phyloP scores from a whole-genome alignment of 2,113 vertebrate species.

The Pongo abelii region DNA sequence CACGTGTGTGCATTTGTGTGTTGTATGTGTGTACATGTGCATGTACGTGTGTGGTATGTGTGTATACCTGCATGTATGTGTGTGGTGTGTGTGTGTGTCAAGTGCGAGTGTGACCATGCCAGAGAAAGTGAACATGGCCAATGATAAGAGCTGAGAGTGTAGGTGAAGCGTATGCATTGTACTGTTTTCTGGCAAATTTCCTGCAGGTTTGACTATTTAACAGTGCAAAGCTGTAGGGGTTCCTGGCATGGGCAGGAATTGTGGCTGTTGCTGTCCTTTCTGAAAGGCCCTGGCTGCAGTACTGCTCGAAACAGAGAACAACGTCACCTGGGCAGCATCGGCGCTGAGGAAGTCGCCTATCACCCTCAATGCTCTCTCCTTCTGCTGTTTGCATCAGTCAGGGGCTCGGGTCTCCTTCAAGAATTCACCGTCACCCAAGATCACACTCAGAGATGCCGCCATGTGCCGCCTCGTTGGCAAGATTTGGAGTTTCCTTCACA shows the following conservation, averaged over 20 bases:
- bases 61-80: background rate
- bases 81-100: background rate
- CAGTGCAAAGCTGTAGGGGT: no score
- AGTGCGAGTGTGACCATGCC: background rate
- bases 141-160: background rate
- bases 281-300: background rate
- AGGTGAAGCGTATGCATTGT: background rate
- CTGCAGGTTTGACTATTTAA: background rate
- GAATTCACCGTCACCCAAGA: no score
- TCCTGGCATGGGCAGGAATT: background rate
- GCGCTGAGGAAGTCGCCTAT: no score
- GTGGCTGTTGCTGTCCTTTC: background rate
- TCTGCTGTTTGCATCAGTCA: no score
- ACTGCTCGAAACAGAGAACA: background rate
- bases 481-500: no score
- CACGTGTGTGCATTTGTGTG: fast-evolving
- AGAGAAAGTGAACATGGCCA: background rate
- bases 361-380: no score
- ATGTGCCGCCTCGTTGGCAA: no score
- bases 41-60: background rate
- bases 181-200: background rate
- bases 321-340: background rate
- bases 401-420: no score
- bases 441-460: no score
- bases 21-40: background rate